These are phyloP conservation scores for Polydrusus cervinus DNA, from an alignment of 2,888 invertebrate genomes.

Conservation along the genomic window DNA sequence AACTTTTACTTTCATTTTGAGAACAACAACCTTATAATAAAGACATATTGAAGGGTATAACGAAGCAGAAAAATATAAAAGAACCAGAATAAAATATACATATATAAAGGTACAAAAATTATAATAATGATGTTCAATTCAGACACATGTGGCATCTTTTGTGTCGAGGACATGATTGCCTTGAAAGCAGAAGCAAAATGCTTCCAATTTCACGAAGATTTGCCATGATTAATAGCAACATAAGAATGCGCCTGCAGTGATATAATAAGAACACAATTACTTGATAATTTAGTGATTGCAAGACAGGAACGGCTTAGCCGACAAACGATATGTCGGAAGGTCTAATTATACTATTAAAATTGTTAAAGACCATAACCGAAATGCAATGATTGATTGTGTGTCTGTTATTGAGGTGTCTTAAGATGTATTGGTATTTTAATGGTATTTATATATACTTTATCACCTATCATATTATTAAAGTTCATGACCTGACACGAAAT, in stretches of 20 bases:
- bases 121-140: slow-evolving; percentile 13
- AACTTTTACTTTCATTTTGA: neutral
- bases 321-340: slow-evolving; percentile 45
- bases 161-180: slow-evolving; percentile 29
- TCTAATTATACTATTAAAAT: slow-evolving; percentile 45
- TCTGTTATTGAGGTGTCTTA: slow-evolving; percentile 13
- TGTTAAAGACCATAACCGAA: slow-evolving; percentile 36
- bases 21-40: neutral
- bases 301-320: slow-evolving; percentile 36
- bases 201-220: slow-evolving; percentile 46
- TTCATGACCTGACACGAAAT: too few species aligned
- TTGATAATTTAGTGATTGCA: slow-evolving; percentile 35
- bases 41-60: neutral
- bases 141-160: slow-evolving; percentile 16
- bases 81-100: slow-evolving; percentile 16
- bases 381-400: slow-evolving; percentile 22
- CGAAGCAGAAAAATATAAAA: neutral
- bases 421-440: slow-evolving; percentile 6
- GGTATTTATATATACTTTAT: neutral
- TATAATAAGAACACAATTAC: slow-evolving; percentile 43
- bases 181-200: slow-evolving; percentile 37
- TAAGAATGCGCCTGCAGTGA: slow-evolving; percentile 49
- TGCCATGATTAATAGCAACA: slow-evolving; percentile 45
- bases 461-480: too few species aligned
- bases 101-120: neutral